Percentiles rank a stretch among this genome's conserved stretches.
These are phyloP conservation scores for Drosophila tanythrix DNA, from an alignment of 2,888 invertebrate species.

Conservation along the genomic window DNA sequence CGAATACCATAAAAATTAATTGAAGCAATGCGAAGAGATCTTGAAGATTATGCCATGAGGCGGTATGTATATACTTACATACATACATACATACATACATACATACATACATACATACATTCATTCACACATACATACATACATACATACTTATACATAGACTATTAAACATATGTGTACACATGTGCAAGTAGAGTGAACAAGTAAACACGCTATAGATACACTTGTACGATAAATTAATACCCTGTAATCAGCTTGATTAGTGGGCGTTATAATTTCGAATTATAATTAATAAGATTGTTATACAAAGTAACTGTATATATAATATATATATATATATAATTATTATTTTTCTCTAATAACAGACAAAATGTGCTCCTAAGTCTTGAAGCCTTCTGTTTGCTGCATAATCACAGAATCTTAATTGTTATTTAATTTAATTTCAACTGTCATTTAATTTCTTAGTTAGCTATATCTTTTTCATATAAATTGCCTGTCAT, in stretches of 20 bases:
- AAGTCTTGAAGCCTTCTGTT: not conserved
- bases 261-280: not conserved
- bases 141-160: not conserved
- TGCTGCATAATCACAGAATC: not conserved
- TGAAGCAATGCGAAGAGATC: conserved; percentile 58
- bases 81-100: not conserved
- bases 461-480: not conserved
- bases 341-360: not conserved
- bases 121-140: not conserved
- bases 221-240: not conserved
- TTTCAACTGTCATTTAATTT: not conserved
- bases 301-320: not conserved
- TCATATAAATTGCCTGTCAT: not conserved
- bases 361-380: not conserved
- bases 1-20: conserved; percentile 68
- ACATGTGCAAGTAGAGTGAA: conserved; percentile 2
- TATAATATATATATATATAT: not conserved
- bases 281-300: not conserved
- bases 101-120: not conserved
- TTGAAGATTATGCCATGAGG: conserved; percentile 42
- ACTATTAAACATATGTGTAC: not conserved
- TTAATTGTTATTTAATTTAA: conserved; percentile 5
- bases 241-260: conserved; percentile 25
- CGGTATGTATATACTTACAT: conserved; percentile 4
- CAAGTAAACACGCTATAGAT: not conserved